Base-by-base conservation (phyloP, 2,888 invertebrate genomes). In the Ectemnius cavifrons region DNA sequence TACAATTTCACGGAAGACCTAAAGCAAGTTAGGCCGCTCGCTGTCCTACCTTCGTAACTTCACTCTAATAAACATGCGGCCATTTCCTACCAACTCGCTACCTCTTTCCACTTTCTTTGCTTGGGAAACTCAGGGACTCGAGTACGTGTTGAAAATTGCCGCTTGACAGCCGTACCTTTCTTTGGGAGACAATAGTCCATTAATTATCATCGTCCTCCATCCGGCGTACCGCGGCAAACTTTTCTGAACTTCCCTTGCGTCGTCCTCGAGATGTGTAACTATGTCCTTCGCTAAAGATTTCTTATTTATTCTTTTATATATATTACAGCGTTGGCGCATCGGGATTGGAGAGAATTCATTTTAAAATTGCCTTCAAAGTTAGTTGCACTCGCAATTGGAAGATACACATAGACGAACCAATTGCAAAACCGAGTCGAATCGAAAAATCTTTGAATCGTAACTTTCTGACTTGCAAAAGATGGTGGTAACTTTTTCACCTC, bases 61-160 rank as follows among this genome's bases (percentile, higher is more conserved):
- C 80, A 84, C 83, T 84, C 73, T 81, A 84, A 84, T 84, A 84
- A 84, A 79, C 78, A 82, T 77, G 76, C 77, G 73, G 68, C 69
- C 72, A 71, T 74, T 80, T 71, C 71, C 62, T 64, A 37, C 8
- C 28, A 11, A 14, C 47, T 58, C 63, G 63, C 63, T 71, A 67
- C 63, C 76, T 70, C 63, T 63, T 71, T 62, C 61, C 64, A 69
- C 60, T 74, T 70, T 67, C 81, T 68, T 70, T 63, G 16, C 27
- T 13, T 45, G 45, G 60, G 45, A 52, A 52, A 63, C 18, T 65
- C 14, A 14, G 37, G 28, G 27, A 16, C 46, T 20, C 8, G 13
- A 28, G 47, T 37, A 28, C 62, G 27, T 16, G 64, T 11, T 18
- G 16, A 60, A 52, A 52, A 65, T 66, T 45, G 18, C 27, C 59